phyloP scores from a whole-genome alignment of 2,113 vertebrate species.

The Epinephelus lanceolatus region DNA sequence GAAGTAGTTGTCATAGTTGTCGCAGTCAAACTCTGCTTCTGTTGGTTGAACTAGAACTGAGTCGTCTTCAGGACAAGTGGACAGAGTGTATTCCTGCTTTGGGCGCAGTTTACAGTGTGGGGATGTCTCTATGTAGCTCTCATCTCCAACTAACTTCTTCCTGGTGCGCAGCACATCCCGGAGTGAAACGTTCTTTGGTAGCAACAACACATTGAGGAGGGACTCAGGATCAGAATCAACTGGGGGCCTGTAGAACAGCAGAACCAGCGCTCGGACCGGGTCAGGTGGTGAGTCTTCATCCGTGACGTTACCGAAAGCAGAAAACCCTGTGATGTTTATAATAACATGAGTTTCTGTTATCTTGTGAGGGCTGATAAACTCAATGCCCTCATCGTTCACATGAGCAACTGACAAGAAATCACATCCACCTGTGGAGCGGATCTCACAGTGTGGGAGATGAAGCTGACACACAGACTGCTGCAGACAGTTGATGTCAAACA shows the following conservation, averaged over 20 bases:
- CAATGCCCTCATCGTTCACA: background rate
- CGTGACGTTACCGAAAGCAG: background rate
- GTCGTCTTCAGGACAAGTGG: background rate
- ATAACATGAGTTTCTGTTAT: conserved; percentile 35
- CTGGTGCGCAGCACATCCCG: too few species aligned
- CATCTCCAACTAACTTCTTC: background rate
- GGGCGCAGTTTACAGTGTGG: conserved; percentile 40
- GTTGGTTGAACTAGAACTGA: conserved; percentile 11
- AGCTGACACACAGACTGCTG: too few species aligned
- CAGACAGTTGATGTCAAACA: too few species aligned
- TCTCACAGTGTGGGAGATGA: too few species aligned
- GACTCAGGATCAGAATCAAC: background rate
- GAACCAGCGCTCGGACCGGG: conserved; percentile 15
- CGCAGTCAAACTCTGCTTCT: conserved; percentile 33
- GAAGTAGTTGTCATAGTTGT: conserved; percentile 10
- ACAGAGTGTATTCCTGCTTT: conserved; percentile 31
- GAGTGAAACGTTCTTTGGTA: too few species aligned
- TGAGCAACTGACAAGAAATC: too few species aligned
- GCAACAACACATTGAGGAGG: conserved; percentile 31
- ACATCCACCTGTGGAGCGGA: too few species aligned
- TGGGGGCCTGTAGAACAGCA: conserved; percentile 40
- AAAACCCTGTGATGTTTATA: background rate
- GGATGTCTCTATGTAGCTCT: conserved; percentile 1
- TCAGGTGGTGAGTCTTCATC: background rate
- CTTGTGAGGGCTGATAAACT: conserved; percentile 3